These are phyloP conservation scores for Trachelus stipa DNA, from an alignment of 2,888 invertebrate genomes.

Conservation along the genomic window DNA sequence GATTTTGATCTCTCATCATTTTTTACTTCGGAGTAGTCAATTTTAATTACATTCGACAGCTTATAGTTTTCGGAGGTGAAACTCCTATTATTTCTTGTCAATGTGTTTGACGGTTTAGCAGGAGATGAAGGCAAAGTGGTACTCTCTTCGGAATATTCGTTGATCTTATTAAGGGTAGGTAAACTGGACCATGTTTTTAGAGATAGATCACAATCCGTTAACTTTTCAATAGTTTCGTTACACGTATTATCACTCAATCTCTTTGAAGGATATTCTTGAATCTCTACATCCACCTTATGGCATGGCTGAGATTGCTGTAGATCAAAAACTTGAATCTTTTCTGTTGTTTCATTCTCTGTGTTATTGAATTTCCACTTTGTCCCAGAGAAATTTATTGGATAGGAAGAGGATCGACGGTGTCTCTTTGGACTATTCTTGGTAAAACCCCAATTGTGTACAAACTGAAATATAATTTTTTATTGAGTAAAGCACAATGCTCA, in stretches of 20 bases:
- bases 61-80: conserved; percentile 21
- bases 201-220: conserved; percentile 21
- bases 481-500: not conserved
- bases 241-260: not conserved
- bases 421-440: conserved; percentile 55
- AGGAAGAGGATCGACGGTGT: conserved; percentile 62
- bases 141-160: conserved; percentile 31
- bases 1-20: not conserved
- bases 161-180: conserved; percentile 45
- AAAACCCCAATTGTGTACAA: conserved; percentile 54
- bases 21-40: conserved; percentile 50
- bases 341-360: not conserved
- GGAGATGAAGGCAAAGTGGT: conserved; percentile 22
- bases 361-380: conserved; percentile 18
- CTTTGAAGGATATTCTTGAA: conserved; percentile 19
- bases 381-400: conserved; percentile 55
- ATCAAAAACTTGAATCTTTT: conserved; percentile 2
- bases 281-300: conserved; percentile 22
- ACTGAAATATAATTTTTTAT: conserved; percentile 39
- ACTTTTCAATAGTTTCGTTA: conserved; percentile 16
- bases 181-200: conserved; percentile 57
- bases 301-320: not conserved
- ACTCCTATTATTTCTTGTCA: not conserved
- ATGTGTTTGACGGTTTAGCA: conserved; percentile 1
- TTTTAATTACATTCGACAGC: conserved; percentile 52